phyloP scores from a whole-genome alignment of 2,888 invertebrate species.

The Eupithecia abbreviata region DNA sequence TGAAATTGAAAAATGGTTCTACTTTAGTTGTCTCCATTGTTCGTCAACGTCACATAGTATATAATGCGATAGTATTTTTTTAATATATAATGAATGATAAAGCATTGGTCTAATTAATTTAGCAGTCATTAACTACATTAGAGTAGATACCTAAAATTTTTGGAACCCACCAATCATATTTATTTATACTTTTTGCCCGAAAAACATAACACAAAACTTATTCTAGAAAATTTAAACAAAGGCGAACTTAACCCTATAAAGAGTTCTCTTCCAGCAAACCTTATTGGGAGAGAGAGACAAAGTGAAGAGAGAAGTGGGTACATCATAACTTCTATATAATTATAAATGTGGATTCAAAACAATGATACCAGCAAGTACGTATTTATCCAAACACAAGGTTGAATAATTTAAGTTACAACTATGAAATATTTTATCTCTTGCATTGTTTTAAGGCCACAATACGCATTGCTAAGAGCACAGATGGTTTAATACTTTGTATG shows the following conservation, averaged over 20 bases:
- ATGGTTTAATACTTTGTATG: background rate
- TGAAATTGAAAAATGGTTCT: slow-evolving; percentile 4
- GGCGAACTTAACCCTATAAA: too few species aligned
- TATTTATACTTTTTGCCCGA: too few species aligned
- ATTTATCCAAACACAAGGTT: slow-evolving; percentile 35
- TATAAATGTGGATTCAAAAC: slow-evolving; percentile 9
- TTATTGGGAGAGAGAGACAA: too few species aligned
- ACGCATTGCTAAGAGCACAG: background rate
- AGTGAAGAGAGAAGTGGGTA: too few species aligned
- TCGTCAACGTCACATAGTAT: background rate
- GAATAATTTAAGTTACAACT: slow-evolving; percentile 39
- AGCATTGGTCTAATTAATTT: too few species aligned
- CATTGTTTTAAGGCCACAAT: slow-evolving; percentile 21
- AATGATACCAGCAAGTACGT: slow-evolving; percentile 22
- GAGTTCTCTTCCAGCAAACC: too few species aligned
- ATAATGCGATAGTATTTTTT: background rate
- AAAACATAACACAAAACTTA: too few species aligned
- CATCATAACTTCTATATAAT: background rate
- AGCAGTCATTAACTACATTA: too few species aligned
- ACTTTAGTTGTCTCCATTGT: slow-evolving; percentile 9
- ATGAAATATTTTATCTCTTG: slow-evolving; percentile 35
- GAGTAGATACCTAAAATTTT: too few species aligned
- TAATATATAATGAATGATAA: too few species aligned
- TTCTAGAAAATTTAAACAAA: too few species aligned
- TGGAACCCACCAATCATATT: too few species aligned